Evolutionary conservation across 2,888 invertebrate genomes (phyloP).

Genomic region (Amphipyra berbera): DNA sequence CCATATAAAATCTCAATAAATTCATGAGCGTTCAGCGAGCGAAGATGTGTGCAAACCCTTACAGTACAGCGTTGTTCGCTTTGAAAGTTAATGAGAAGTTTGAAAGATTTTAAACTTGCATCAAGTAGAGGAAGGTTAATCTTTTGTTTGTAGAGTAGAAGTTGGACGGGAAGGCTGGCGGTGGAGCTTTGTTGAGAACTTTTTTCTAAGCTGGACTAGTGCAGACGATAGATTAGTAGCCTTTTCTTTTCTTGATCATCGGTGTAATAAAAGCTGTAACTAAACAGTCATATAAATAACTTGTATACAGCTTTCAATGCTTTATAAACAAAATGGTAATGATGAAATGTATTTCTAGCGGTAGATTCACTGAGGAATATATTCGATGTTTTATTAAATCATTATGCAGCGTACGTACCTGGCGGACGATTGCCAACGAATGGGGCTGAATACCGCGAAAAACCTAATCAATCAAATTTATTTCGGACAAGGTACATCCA

Average conservation of each 20-base stretch:
- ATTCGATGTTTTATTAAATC: no score
- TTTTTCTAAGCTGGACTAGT: slow-evolving; percentile 6
- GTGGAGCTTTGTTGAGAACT: neutral
- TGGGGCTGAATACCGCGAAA: no score
- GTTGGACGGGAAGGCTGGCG: slow-evolving; percentile 7
- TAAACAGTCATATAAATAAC: neutral
- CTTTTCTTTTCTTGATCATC: neutral
- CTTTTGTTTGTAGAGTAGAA: slow-evolving; percentile 32
- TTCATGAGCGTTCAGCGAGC: no score
- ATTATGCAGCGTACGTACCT: no score
- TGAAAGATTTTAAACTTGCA: slow-evolving; percentile 26
- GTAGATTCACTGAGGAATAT: no score
- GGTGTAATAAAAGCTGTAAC: neutral
- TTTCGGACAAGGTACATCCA: no score
- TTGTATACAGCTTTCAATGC: neutral
- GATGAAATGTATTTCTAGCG: no score
- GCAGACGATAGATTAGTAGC: neutral
- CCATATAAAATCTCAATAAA: no score
- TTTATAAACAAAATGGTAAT: no score
- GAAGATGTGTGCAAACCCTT: slow-evolving; percentile 1
- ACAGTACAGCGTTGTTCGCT: slow-evolving; percentile 9
- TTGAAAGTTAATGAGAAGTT: slow-evolving; percentile 18
- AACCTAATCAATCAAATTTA: no score
- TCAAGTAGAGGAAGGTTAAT: slow-evolving; percentile 29
- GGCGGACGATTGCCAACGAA: no score